These are phyloP conservation scores for Dissostichus mawsoni DNA, from an alignment of 2,113 vertebrate genomes.

Conservation along the genomic window DNA sequence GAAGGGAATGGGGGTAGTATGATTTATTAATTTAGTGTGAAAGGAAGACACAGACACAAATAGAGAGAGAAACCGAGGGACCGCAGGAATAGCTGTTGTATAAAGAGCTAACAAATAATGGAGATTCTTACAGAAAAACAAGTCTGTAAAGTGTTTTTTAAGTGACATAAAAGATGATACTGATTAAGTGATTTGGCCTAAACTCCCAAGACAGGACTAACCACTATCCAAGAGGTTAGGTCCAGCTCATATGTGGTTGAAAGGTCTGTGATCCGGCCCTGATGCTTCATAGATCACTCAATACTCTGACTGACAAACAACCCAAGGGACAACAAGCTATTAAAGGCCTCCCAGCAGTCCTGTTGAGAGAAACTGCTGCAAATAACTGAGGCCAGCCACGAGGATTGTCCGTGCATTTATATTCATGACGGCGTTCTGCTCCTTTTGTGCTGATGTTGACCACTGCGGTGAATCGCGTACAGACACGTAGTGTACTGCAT, in stretches of 20 bases:
- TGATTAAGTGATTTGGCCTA: slow-evolving; percentile 36
- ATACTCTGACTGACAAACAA: slow-evolving; percentile 46
- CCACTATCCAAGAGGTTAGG: slow-evolving; percentile 43
- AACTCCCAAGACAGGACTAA: slow-evolving; percentile 27
- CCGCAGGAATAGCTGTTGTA: neutral
- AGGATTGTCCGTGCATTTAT: slow-evolving; percentile 34
- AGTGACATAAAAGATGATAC: slow-evolving; percentile 30
- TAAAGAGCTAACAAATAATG: neutral
- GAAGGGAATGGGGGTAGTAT: slow-evolving; percentile 32
- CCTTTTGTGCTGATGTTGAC: slow-evolving; percentile 43
- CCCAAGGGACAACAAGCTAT: slow-evolving; percentile 34
- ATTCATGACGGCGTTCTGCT: slow-evolving; percentile 21
- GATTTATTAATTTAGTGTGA: slow-evolving; percentile 50
- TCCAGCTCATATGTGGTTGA: slow-evolving; percentile 34
- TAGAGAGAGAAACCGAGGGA: neutral
- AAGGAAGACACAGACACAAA: slow-evolving; percentile 10
- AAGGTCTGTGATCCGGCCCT: slow-evolving; percentile 44
- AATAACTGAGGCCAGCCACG: slow-evolving; percentile 41
- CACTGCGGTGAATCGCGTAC: neutral
- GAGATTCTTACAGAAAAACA: slow-evolving; percentile 28
- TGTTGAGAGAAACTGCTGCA: slow-evolving; percentile 39
- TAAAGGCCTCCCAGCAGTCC: slow-evolving; percentile 49
- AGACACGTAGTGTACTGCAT: slow-evolving; percentile 31
- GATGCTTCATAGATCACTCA: slow-evolving; percentile 61
- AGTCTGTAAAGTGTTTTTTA: slow-evolving; percentile 33